phyloP scores from a whole-genome alignment of 2,797 vertebrate species.

The Salmo trutta region DNA sequence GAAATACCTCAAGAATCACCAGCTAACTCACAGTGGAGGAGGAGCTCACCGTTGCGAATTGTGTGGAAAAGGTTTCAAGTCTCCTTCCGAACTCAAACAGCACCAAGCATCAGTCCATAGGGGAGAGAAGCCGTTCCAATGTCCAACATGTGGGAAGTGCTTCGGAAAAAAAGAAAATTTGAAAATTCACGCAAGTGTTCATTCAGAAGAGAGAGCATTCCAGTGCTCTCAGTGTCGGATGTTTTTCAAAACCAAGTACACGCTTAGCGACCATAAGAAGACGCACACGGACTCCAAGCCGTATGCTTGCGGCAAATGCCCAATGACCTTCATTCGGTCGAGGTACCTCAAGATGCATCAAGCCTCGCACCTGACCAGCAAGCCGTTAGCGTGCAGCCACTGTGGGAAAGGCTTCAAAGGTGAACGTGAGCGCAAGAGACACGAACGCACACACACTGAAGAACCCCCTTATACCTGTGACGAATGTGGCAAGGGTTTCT shows the following conservation, averaged over 20 bases:
- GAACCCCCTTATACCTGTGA: not conserved
- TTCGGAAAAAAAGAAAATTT: not conserved
- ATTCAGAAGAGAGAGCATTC: slow-evolving; percentile 2
- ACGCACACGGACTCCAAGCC: not conserved
- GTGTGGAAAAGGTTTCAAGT: not conserved
- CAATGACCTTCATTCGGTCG: not conserved
- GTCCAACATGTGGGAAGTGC: not conserved
- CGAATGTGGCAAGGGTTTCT: not conserved
- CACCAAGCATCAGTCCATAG: not conserved
- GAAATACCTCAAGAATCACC: not conserved
- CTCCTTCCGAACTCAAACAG: not conserved
- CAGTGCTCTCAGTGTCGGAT: not conserved
- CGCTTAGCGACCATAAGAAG: not conserved
- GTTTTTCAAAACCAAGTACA: not conserved
- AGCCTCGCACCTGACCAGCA: not conserved
- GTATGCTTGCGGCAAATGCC: not conserved
- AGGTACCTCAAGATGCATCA: not conserved
- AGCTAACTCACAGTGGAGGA: not conserved
- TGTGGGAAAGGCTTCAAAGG: not conserved
- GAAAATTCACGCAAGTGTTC: not conserved
- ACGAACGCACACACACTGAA: not conserved
- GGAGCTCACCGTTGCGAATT: not conserved
- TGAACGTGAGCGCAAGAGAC: not conserved
- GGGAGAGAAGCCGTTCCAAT: not conserved
- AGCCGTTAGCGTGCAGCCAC: not conserved